These are phyloP conservation scores for Podilymbus podiceps DNA, from an alignment of 2,113 vertebrate species.

Conservation along the genomic window DNA sequence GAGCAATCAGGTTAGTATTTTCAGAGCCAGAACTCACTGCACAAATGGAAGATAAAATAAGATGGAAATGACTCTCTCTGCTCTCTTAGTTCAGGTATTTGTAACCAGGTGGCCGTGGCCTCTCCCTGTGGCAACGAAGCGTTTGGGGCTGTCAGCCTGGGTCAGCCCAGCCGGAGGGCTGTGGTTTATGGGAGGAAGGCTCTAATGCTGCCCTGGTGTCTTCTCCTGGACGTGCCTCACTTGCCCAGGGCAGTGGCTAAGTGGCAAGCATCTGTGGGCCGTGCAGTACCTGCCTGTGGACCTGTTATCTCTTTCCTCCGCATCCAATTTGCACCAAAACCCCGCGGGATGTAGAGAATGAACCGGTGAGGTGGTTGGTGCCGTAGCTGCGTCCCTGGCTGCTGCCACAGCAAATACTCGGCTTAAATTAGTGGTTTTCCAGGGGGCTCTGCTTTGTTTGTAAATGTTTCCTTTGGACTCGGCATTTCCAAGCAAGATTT, in stretches of 20 bases:
- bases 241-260: not conserved
- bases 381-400: not conserved
- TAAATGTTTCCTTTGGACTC: conserved; percentile 27
- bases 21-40: not conserved
- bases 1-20: not conserved
- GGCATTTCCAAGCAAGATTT: conserved; percentile 2
- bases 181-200: not conserved
- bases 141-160: not conserved
- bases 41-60: not conserved
- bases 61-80: not conserved
- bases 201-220: not conserved
- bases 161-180: accelerated
- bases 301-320: accelerated
- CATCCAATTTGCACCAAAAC: not conserved
- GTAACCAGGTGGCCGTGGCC: accelerated
- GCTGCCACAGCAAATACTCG: not conserved
- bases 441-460: not conserved
- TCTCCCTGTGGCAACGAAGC: accelerated
- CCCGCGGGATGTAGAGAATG: accelerated
- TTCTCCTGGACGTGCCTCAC: not conserved
- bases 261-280: not conserved
- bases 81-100: not conserved
- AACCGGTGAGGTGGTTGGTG: not conserved
- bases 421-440: not conserved
- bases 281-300: not conserved